Base-by-base conservation (phyloP, 2,888 invertebrate genomes). In the Erynnis tages region DNA sequence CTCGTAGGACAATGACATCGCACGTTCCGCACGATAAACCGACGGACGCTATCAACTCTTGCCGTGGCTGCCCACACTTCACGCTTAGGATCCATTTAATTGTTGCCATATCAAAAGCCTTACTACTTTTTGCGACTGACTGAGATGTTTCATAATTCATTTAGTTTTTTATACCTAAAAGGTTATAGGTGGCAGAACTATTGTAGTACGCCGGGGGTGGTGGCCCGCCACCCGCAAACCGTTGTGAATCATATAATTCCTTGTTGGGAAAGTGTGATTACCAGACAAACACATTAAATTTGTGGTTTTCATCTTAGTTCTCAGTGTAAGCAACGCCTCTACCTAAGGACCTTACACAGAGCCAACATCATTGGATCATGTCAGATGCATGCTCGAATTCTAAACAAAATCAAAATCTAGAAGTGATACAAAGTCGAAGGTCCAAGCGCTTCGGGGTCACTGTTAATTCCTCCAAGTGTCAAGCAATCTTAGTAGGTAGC, bases 21-120 rank as follows among this genome's bases (percentile, higher is more conserved):
- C 76, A 74, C 82, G 86, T 87, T 87, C 84, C 84, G 84, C 85
- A 83, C 85, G 81, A 84, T 84, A 84, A 84, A 87, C 76, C 78
- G 79, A 78, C 79, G 81, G 76, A 84, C 79, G 74, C 79, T 79
- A 83, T 73, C 73, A 78, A 76, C 71, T 73, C 70, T 70, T 73
- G 67, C 70, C 62, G 59, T 64, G 72, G 21, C 16, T 25, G 13
- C 40, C 48, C 49, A 27, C 38, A 34, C 23, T 48, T 48, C 29
- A 40, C 40, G 29, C 23, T 23, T 25, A 40, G 19, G 32, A 23
- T 40, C 11, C 40, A 41, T 13, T 32, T 40, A 37, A 47, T 37
- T 32, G 47, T 25, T 21, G 32, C 32, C 5, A 8, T 25, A 13
- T 21, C 23, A 32, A 17, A n/a, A 10, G n/a, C 13, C 13, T 35